These are phyloP conservation scores for Fragum sueziense DNA, from an alignment of 2,888 invertebrate genomes.

Conservation along the genomic window DNA sequence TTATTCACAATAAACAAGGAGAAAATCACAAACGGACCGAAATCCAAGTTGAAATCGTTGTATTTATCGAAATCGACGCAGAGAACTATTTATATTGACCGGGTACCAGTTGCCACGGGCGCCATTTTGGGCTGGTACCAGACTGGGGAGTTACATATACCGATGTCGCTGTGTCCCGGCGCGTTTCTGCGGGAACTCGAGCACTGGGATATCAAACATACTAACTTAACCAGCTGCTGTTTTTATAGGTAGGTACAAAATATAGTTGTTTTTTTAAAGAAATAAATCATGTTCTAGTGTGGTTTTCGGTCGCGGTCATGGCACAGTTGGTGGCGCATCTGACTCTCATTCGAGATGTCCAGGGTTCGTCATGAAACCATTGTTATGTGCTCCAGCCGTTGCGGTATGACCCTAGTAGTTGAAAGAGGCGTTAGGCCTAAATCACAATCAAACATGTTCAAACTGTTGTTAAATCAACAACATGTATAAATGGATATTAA, in stretches of 20 bases:
- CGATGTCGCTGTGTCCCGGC: conserved; percentile 31
- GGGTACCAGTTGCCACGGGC: neutral
- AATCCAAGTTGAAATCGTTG: neutral
- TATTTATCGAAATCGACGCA: neutral
- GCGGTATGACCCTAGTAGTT: too few species aligned
- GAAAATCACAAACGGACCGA: conserved; percentile 6
- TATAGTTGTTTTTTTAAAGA: neutral
- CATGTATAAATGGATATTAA: too few species aligned
- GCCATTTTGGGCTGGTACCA: conserved; percentile 33
- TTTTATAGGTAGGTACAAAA: neutral
- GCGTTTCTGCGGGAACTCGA: conserved; percentile 38
- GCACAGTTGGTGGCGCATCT: too few species aligned
- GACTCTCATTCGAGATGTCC: too few species aligned
- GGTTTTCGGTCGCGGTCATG: too few species aligned
- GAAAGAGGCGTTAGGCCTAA: too few species aligned
- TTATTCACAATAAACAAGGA: conserved; percentile 1
- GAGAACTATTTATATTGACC: neutral
- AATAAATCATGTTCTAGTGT: too few species aligned
- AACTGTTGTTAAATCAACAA: too few species aligned
- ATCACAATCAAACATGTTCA: too few species aligned
- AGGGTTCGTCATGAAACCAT: too few species aligned
- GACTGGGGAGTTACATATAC: conserved; percentile 43
- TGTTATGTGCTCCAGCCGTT: too few species aligned
- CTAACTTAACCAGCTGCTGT: conserved; percentile 4
- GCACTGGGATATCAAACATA: conserved; percentile 33